These are phyloP conservation scores for Gephyroberyx darwinii DNA, from an alignment of 2,797 vertebrate species.

Conservation along the genomic window DNA sequence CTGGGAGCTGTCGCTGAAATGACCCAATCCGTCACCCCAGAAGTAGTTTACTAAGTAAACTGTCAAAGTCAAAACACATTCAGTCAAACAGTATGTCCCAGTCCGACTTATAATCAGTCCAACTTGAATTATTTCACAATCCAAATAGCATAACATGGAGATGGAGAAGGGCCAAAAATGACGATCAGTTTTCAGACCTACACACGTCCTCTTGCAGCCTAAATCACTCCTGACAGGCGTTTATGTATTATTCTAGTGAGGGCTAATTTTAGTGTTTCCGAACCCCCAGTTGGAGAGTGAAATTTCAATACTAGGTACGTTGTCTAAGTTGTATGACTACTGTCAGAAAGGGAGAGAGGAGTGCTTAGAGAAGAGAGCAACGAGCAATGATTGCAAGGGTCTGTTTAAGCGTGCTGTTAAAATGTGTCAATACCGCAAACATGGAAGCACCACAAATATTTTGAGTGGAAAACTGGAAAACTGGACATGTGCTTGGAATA, in stretches of 20 bases:
- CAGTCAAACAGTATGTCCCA: slow-evolving; percentile 61
- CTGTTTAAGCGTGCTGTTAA: neutral
- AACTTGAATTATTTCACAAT: slow-evolving; percentile 58
- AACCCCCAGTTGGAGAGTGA: slow-evolving; percentile 56
- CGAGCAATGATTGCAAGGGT: neutral
- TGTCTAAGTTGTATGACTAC: slow-evolving; percentile 56
- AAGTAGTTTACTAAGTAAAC: slow-evolving; percentile 57
- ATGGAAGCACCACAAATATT: neutral
- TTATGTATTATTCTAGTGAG: slow-evolving; percentile 69
- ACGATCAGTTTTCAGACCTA: slow-evolving; percentile 65
- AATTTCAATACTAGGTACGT: slow-evolving; percentile 39
- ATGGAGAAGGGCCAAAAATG: slow-evolving; percentile 67
- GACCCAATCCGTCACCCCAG: slow-evolving; percentile 58
- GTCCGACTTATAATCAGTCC: slow-evolving; percentile 62
- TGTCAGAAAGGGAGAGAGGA: slow-evolving; percentile 26
- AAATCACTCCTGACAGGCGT: slow-evolving; percentile 70
- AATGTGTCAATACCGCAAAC: neutral
- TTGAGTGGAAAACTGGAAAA: neutral
- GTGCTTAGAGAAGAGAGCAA: neutral
- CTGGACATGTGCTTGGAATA: neutral
- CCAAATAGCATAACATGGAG: slow-evolving; percentile 63
- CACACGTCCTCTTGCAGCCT: slow-evolving; percentile 33
- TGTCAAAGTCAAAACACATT: slow-evolving; percentile 67
- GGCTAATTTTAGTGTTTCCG: slow-evolving; percentile 68
- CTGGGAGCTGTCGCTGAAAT: slow-evolving; percentile 57